Conservation (phyloP, 2,113 vertebrate genomes). For the Tragelaphus strepsiceros region DNA sequence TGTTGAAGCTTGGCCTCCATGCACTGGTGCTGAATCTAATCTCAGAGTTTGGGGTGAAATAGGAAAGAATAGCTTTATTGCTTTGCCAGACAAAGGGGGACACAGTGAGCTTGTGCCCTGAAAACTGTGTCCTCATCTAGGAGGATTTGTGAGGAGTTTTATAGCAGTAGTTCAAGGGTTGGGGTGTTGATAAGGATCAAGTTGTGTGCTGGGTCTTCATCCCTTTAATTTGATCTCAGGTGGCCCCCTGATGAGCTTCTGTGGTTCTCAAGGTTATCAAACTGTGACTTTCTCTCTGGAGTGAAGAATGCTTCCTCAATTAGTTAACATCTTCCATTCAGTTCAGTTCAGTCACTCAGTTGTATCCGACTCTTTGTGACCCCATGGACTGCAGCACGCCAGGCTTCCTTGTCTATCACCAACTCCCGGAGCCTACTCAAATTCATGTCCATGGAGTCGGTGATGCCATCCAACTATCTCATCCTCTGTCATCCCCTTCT, state of each 20-base stretch:
- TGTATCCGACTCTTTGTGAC: not conserved
- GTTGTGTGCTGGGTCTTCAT: not conserved
- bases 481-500: not conserved
- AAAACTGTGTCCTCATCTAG: not conserved
- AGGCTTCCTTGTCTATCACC: not conserved
- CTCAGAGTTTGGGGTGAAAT: not conserved
- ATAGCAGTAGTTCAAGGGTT: not conserved
- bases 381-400: not conserved
- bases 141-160: not conserved
- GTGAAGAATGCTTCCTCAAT: not conserved
- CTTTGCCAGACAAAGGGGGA: not conserved
- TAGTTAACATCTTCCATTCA: not conserved
- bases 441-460: not conserved
- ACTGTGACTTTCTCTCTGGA: not conserved
- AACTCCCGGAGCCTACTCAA: not conserved
- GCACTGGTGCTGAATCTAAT: not conserved
- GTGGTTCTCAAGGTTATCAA: not conserved
- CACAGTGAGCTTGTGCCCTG: not conserved
- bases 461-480: not conserved
- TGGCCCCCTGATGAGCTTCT: not conserved
- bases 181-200: not conserved
- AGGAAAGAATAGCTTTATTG: not conserved
- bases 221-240: not conserved
- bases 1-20: not conserved
- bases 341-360: not conserved